Conservation (phyloP, 35 echinoderm and acorn worm genomes). For the Heliocidaris erythrogramma region DNA sequence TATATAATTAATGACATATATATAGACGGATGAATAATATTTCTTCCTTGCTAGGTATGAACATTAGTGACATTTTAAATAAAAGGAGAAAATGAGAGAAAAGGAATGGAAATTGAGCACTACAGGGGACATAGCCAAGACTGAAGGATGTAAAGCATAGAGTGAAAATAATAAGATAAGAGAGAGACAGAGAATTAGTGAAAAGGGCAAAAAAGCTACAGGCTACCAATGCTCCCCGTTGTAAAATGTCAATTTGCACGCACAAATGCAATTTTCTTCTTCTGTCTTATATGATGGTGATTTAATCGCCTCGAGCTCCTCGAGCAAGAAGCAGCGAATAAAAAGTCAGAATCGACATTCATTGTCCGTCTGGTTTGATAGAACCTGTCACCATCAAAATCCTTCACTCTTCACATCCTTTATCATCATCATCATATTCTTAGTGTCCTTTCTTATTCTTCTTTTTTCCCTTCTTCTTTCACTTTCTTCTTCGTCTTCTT, state of each 20-base stretch:
- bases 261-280: constrained; percentile 11
- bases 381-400: background rate
- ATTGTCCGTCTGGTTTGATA: background rate
- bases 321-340: background rate
- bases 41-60: background rate
- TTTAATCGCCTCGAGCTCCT: background rate
- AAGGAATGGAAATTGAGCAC: background rate
- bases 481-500: background rate
- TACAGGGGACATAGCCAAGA: background rate
- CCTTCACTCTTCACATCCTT: background rate
- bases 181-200: background rate
- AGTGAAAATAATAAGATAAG: background rate
- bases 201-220: constrained; percentile 17
- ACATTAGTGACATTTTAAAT: background rate
- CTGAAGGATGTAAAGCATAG: background rate
- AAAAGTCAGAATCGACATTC: background rate
- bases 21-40: background rate
- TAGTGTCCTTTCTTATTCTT: background rate
- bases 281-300: background rate
- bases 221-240: background rate
- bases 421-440: background rate
- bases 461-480: background rate
- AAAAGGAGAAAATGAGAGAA: background rate
- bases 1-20: background rate
- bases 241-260: constrained; percentile 17